Conservation (phyloP, 2,113 vertebrate genomes). For the Girardinichthys multiradiatus region DNA sequence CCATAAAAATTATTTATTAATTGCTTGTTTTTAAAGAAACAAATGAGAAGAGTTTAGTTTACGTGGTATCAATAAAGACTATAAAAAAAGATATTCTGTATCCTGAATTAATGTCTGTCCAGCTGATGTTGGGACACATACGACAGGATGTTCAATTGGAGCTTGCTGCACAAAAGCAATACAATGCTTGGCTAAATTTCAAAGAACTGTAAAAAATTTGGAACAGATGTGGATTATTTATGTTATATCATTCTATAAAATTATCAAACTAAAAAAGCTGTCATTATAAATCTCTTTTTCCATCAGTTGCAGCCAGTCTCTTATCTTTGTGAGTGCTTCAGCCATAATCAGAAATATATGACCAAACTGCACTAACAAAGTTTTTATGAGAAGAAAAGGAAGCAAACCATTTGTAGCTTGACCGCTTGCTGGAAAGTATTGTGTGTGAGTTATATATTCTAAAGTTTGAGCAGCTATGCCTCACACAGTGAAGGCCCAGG, state of each 20-base stretch:
- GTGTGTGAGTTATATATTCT: background rate
- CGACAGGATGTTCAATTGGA: background rate
- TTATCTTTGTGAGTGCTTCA: too few relatives aligned
- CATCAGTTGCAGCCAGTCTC: background rate
- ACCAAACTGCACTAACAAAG: background rate
- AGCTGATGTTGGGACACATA: background rate
- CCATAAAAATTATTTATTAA: too few relatives aligned
- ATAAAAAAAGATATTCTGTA: too few relatives aligned
- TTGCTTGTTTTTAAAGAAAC: background rate
- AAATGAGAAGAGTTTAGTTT: background rate
- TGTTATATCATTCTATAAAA: background rate
- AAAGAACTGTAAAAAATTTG: background rate
- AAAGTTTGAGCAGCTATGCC: background rate
- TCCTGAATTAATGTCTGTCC: background rate
- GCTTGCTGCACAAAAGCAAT: too few relatives aligned
- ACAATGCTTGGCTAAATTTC: too few relatives aligned
- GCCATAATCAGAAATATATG: background rate
- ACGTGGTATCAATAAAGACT: background rate
- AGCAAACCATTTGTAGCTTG: background rate
- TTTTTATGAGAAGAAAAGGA: background rate
- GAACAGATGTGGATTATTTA: background rate
- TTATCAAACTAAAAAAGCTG: background rate
- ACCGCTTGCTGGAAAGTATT: background rate
- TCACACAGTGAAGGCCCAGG: slow-evolving; percentile 12
- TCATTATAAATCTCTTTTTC: background rate